phyloP scores from a whole-genome alignment of 2,888 invertebrate genomes.

The Dryococelus australis region DNA sequence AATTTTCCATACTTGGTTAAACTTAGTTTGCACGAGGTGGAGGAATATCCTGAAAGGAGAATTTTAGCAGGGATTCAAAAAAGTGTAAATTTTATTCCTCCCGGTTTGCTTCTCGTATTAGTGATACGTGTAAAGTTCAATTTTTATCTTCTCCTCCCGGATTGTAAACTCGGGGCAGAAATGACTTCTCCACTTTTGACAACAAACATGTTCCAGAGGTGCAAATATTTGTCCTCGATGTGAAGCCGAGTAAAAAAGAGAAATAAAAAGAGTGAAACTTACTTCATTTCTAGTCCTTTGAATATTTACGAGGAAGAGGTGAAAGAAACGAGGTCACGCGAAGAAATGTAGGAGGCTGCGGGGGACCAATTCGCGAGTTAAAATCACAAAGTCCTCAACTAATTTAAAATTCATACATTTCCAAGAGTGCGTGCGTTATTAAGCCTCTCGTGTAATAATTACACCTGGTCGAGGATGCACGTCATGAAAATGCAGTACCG shows the following conservation, averaged over 20 bases:
- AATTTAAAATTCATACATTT: neutral
- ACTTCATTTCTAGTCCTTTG: neutral
- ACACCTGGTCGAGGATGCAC: no score
- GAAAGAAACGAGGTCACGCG: neutral
- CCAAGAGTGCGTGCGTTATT: neutral
- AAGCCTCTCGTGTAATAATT: no score
- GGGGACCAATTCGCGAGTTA: neutral
- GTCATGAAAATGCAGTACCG: no score
- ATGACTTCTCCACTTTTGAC: neutral
- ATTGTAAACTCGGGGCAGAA: neutral
- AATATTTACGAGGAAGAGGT: neutral
- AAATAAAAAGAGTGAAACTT: neutral
- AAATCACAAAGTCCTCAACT: neutral
- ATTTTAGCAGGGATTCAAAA: no score
- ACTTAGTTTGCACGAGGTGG: no score
- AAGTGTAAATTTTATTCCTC: no score
- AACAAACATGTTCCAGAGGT: neutral
- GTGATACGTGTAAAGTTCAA: no score
- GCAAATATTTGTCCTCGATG: neutral
- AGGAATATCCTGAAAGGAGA: no score
- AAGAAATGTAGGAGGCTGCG: neutral
- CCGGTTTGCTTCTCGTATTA: no score
- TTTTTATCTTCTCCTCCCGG: neutral
- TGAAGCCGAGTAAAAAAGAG: neutral
- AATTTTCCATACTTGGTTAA: no score